phyloP scores from a whole-genome alignment of 2,888 invertebrate genomes.

The Calameuta pallipes region DNA sequence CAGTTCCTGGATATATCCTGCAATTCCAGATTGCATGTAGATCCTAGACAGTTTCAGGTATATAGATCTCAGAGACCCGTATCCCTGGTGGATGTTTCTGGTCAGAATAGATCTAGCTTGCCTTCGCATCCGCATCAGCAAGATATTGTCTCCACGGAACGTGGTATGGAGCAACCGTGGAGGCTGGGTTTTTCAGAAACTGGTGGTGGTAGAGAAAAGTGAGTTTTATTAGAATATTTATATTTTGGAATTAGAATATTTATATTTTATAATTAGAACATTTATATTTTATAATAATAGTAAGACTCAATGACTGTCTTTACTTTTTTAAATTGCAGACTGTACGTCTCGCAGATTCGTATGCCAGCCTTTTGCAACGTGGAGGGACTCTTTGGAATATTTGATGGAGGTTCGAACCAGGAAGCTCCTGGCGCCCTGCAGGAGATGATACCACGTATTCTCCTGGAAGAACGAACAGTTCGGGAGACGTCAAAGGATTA shows the following conservation, averaged over 20 bases:
- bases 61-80: slow-evolving; percentile 84
- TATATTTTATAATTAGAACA: slow-evolving; percentile 1
- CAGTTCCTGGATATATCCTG: slow-evolving; percentile 89
- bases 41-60: slow-evolving; percentile 83
- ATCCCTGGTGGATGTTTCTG: slow-evolving; percentile 87
- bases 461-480: slow-evolving; percentile 83
- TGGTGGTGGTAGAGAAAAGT: slow-evolving; percentile 77
- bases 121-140: slow-evolving; percentile 69
- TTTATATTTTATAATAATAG: not conserved
- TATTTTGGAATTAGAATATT: not conserved
- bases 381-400: slow-evolving; percentile 85
- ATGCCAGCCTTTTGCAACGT: slow-evolving; percentile 82
- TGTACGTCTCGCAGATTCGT: slow-evolving; percentile 83
- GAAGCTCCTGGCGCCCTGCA: slow-evolving; percentile 78
- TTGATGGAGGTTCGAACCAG: slow-evolving; percentile 81
- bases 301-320: not conserved
- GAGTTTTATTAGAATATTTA: slow-evolving; percentile 17
- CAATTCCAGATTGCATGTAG: slow-evolving; percentile 84
- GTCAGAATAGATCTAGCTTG: slow-evolving; percentile 77
- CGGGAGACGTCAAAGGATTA: slow-evolving; percentile 85
- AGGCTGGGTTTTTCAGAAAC: slow-evolving; percentile 87
- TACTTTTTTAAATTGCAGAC: slow-evolving; percentile 52
- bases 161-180: slow-evolving; percentile 78
- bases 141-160: slow-evolving; percentile 65
- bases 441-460: slow-evolving; percentile 80